A percentile compares a stretch with the other conserved stretches of the same genome.
Evolutionary conservation across 2,888 invertebrate species (phyloP).

Genomic region (Pyrrhosoma nymphula): DNA sequence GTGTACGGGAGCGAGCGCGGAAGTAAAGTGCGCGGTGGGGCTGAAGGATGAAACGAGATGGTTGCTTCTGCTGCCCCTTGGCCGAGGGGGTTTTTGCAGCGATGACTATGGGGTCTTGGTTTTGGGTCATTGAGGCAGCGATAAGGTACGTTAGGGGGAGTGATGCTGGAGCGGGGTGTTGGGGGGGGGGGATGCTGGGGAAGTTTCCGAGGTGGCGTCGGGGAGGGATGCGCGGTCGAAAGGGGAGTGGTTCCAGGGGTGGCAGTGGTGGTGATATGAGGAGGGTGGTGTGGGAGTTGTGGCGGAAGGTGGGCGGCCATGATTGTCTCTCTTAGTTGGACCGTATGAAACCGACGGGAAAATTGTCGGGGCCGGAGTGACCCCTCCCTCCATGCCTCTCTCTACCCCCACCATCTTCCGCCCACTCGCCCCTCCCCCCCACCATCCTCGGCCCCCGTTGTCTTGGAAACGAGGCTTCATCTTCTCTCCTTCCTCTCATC

Average conservation of each 20-base stretch:
- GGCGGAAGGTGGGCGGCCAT: not conserved
- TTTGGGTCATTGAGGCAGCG: slow-evolving; percentile 43
- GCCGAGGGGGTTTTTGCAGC: not conserved
- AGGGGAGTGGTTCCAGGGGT: not conserved
- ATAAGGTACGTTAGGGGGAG: not conserved
- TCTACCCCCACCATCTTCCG: not conserved
- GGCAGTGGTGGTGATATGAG: not conserved
- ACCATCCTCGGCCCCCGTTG: not conserved
- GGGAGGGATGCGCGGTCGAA: not conserved
- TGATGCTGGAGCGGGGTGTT: not conserved
- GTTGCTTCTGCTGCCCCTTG: not conserved
- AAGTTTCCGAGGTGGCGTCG: not conserved
- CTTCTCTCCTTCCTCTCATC: not conserved
- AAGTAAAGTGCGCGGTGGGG: not conserved
- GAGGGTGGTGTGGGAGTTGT: not conserved
- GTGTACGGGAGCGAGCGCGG: not conserved
- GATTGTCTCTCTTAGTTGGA: slow-evolving; percentile 49
- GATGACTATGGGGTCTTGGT: not conserved
- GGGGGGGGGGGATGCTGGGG: not conserved
- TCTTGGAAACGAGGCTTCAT: slow-evolving; percentile 30
- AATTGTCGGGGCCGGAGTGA: slow-evolving; percentile 40
- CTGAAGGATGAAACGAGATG: not conserved
- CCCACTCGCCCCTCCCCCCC: not conserved
- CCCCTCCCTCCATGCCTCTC: not conserved
- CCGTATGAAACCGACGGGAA: slow-evolving; percentile 58